phyloP scores from a whole-genome alignment of 2,888 invertebrate genomes.

The Caenorhabditis sp. region DNA sequence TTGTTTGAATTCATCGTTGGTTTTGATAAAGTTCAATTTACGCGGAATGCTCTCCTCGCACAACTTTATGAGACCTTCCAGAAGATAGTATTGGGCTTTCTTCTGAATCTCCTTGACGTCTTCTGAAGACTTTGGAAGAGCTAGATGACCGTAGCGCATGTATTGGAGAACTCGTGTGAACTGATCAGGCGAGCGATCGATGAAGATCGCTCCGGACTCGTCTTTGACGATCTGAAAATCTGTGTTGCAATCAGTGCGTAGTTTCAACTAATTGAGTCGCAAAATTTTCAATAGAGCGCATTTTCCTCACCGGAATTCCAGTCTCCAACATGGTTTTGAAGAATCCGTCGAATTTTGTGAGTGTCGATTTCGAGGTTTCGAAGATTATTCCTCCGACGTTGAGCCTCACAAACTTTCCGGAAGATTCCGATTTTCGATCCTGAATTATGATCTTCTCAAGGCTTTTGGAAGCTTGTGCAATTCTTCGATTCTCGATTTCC shows the following conservation, averaged over 20 bases:
- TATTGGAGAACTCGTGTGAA: slow-evolving; percentile 97
- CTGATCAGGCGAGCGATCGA: slow-evolving; percentile 89
- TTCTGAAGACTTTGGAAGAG: not conserved
- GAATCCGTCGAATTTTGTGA: slow-evolving; percentile 98
- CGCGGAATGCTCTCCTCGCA: not conserved
- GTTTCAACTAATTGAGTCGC: too few species aligned
- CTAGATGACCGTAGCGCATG: slow-evolving; percentile 89
- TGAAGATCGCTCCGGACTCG: slow-evolving; percentile 84
- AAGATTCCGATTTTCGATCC: too few species aligned
- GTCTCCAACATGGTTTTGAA: slow-evolving; percentile 86
- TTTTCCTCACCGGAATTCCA: slow-evolving; percentile 5
- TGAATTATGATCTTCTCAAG: too few species aligned
- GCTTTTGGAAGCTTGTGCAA: too few species aligned
- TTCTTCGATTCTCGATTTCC: too few species aligned
- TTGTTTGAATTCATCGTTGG: too few species aligned
- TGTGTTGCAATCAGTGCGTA: too few species aligned
- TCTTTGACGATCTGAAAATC: slow-evolving; percentile 72
- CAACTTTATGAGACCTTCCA: not conserved
- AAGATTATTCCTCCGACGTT: slow-evolving; percentile 97
- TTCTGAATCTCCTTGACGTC: not conserved
- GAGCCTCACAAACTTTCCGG: slow-evolving; percentile 92
- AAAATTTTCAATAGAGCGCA: not conserved
- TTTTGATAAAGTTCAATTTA: too few species aligned
- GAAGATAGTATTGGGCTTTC: slow-evolving; percentile 89
- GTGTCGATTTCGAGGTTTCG: slow-evolving; percentile 96